phyloP scores from a whole-genome alignment of 92 coral and sea anemone genomes.

The Pocillopora grandis region DNA sequence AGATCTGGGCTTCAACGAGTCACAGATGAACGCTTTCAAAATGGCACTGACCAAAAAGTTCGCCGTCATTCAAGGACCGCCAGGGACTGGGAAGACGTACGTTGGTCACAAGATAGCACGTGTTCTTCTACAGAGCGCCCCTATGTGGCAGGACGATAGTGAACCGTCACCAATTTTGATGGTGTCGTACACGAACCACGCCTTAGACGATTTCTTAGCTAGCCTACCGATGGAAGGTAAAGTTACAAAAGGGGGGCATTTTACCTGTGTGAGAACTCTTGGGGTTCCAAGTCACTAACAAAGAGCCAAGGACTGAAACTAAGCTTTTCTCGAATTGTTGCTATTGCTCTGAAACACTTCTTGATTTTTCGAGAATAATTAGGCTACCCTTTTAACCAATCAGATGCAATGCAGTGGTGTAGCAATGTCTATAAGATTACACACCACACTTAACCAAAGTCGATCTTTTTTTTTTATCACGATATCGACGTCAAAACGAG shows the following conservation, averaged over 20 bases:
- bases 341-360: no score
- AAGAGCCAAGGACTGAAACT: no score
- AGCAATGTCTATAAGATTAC: no score
- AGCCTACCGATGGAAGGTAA: conserved; percentile 47
- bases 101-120: conserved; percentile 88
- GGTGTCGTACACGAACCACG: conserved; percentile 91
- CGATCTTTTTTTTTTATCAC: no score
- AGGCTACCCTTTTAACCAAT: no score
- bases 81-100: conserved; percentile 94
- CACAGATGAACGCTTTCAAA: conserved; percentile 81
- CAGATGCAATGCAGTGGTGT: no score
- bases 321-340: no score
- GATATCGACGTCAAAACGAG: no score
- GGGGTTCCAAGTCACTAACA: no score
- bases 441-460: no score
- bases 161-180: conserved; percentile 68
- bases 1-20: conserved; percentile 70
- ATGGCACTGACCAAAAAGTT: conserved; percentile 74
- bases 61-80: conserved; percentile 93
- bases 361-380: no score
- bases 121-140: conserved; percentile 58
- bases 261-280: no score
- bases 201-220: conserved; percentile 84
- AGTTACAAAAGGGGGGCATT: neutral
- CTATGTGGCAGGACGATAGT: conserved; percentile 45